Evolutionary conservation across 2,113 vertebrate genomes (phyloP).

Genomic region (Corydoras sp.): DNA sequence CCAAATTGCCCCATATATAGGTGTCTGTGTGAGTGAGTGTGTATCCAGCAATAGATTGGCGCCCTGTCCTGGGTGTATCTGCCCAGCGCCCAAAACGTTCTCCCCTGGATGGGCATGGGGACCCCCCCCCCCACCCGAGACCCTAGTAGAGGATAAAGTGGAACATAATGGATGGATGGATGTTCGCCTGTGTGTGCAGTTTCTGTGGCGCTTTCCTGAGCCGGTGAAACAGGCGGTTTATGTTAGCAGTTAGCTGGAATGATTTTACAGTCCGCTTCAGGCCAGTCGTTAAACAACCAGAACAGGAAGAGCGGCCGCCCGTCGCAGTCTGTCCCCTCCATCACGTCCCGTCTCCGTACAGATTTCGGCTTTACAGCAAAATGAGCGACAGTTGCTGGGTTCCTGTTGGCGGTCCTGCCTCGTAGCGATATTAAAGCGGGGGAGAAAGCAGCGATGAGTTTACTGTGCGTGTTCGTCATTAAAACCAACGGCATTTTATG

Average conservation of each 20-base stretch:
- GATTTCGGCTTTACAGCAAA: constrained; percentile 42
- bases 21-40: too few species aligned
- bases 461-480: constrained; percentile 31
- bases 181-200: constrained; percentile 17
- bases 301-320: constrained; percentile 36
- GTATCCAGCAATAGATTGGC: too few species aligned
- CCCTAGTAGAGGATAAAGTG: too few species aligned
- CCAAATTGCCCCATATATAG: too few species aligned
- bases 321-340: constrained; percentile 39
- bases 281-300: constrained; percentile 44
- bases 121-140: too few species aligned
- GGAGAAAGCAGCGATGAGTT: constrained; percentile 11
- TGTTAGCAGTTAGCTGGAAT: constrained; percentile 35
- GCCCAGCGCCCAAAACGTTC: too few species aligned
- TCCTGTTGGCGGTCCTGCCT: constrained; percentile 37
- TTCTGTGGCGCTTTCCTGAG: constrained; percentile 23
- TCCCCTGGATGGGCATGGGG: too few species aligned
- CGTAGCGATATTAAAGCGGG: constrained; percentile 31
- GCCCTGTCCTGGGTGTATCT: too few species aligned
- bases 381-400: constrained; percentile 33
- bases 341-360: constrained; percentile 32
- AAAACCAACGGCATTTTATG: constrained; percentile 47
- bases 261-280: constrained; percentile 43
- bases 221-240: constrained; percentile 42
- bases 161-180: too few species aligned